Evolutionary conservation across 1,140 invertebrate species (phyloP).

Genomic region (Cryptotermes secundus): DNA sequence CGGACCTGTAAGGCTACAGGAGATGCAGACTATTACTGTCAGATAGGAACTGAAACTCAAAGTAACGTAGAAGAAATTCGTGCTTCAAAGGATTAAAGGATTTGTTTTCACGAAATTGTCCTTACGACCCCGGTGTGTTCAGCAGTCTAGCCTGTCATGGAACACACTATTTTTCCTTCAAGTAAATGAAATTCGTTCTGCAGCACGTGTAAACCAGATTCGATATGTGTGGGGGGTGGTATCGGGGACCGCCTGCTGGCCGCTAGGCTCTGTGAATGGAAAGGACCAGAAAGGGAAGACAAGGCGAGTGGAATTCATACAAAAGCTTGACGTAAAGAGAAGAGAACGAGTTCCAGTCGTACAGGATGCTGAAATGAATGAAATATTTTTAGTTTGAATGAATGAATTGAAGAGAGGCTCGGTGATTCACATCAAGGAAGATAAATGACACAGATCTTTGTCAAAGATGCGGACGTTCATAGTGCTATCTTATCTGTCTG

Average conservation of each 20-base stretch:
- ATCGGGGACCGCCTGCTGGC: neutral
- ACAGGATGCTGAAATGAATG: neutral
- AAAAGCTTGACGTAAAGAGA: neutral
- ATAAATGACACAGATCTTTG: neutral
- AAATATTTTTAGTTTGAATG: neutral
- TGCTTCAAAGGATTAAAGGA: no score
- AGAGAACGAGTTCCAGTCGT: neutral
- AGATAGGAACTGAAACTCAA: no score
- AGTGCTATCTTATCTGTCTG: no score
- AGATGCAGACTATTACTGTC: no score
- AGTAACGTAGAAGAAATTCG: no score
- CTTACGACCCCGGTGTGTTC: no score
- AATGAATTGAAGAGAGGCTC: neutral
- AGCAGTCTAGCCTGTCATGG: neutral
- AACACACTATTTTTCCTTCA: neutral
- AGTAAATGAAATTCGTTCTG: slow-evolving; percentile 10
- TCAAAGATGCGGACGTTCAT: neutral
- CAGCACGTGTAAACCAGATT: slow-evolving; percentile 3
- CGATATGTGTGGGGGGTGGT: neutral
- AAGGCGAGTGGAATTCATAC: neutral
- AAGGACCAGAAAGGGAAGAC: neutral
- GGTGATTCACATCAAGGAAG: no score
- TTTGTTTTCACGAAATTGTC: no score
- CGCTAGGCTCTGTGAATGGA: neutral
- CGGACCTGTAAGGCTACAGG: no score